Evolutionary conservation across 2,113 vertebrate genomes (phyloP).

Genomic region (Neolamprologus falcicula): DNA sequence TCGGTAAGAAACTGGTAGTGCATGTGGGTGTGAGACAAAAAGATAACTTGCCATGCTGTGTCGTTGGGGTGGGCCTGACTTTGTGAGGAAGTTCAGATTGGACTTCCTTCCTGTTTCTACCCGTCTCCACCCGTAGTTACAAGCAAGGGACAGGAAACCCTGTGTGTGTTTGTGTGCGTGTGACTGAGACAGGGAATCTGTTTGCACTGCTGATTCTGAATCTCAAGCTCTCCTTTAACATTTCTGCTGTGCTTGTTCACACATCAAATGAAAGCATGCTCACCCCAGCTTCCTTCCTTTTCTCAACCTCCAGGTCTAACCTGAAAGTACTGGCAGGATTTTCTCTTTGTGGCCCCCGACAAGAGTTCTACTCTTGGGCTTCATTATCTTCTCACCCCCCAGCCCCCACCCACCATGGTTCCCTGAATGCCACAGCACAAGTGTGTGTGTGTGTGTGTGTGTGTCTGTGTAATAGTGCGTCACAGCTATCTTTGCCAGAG

Average conservation of each 20-base stretch:
- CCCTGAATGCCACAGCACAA: slow-evolving; percentile 39
- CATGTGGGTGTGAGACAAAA: not conserved
- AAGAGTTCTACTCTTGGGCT: slow-evolving; percentile 1
- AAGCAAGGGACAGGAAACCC: slow-evolving; percentile 58
- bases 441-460: not conserved
- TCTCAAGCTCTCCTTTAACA: not conserved
- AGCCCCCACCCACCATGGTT: not conserved
- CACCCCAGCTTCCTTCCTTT: not conserved
- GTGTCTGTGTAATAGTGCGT: slow-evolving; percentile 39
- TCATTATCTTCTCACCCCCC: not conserved
- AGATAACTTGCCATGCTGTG: slow-evolving; percentile 38
- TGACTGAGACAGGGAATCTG: slow-evolving; percentile 1
- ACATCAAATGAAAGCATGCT: not conserved
- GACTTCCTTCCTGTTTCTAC: slow-evolving; percentile 68
- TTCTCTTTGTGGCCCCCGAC: not conserved
- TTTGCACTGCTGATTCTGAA: not conserved
- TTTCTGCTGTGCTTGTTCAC: not conserved
- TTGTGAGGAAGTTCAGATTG: slow-evolving; percentile 62
- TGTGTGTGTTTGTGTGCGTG: not conserved
- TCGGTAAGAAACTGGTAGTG: slow-evolving; percentile 70
- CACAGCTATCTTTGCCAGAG: slow-evolving; percentile 59
- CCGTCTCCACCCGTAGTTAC: slow-evolving; percentile 59
- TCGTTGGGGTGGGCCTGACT: slow-evolving; percentile 49
- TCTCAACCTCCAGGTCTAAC: not conserved
- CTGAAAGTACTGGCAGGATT: not conserved